phyloP scores from a whole-genome alignment of 2,113 vertebrate species.

The Entosphenus tridentatus region DNA sequence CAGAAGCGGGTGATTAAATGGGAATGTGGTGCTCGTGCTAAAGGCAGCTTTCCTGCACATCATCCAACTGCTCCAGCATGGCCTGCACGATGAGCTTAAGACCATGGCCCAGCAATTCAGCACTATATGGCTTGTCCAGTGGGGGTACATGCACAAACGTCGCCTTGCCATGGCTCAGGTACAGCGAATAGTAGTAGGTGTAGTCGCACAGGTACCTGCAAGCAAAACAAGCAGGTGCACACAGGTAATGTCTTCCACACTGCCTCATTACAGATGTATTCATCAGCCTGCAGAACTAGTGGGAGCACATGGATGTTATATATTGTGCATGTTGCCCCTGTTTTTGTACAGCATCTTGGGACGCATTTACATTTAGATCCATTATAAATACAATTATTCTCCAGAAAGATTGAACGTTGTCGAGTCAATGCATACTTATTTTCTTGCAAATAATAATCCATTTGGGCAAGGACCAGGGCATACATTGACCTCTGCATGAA shows the following conservation, averaged over 20 bases:
- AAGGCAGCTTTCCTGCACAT: too few species aligned
- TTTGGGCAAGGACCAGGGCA: too few species aligned
- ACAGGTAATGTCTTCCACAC: neutral
- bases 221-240: neutral
- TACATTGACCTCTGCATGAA: too few species aligned
- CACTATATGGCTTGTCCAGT: conserved; percentile 2
- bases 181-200: conserved; percentile 1
- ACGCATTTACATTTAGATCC: neutral
- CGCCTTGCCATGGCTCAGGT: neutral
- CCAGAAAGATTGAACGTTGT: neutral
- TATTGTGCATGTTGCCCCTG: neutral
- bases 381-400: neutral
- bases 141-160: conserved; percentile 1
- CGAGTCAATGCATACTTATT: too few species aligned
- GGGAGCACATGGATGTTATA: neutral
- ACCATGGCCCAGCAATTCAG: neutral
- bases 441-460: too few species aligned
- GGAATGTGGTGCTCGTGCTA: too few species aligned
- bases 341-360: too few species aligned
- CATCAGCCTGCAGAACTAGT: neutral
- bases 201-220: conserved; percentile 1
- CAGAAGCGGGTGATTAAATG: too few species aligned
- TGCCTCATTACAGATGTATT: neutral
- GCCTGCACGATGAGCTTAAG: neutral
- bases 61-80: neutral